Evolutionary conservation across 2,797 vertebrate genomes (phyloP), one percentile per base, ranked within the genome.

Genomic region (Acipenser oxyrinchus): DNA sequence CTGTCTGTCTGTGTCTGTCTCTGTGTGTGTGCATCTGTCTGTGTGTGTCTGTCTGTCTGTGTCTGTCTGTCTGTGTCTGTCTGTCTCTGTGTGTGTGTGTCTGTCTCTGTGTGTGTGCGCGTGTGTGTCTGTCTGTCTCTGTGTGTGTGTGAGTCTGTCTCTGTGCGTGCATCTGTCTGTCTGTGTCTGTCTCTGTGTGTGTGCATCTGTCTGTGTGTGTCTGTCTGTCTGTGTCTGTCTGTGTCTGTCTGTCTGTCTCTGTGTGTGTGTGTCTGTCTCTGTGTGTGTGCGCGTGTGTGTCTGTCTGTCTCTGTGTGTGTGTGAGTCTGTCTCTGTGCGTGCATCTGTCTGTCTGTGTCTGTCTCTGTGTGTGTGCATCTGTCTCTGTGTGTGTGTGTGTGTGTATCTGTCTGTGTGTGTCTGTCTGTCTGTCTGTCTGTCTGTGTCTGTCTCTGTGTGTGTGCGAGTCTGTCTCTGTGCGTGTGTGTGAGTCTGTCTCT

Each of bases 181-280:
- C 82, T 57, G 67, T 48, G n/a, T 59, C 13, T 60, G 59, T 51
- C 1, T 15, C 13, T n/a, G 37, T 68, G 62, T 64, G 67, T 60
- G 37, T 63, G 67, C 18, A 52, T 71, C 70, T 71, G 70, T 75
- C 69, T 74, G 65, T 65, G 58, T 49, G 63, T 23, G 58, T 59
- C 60, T 79, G 78, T 75, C 74, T 81, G 83, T 79, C 84, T 87
- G 80, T 84, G 78, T 68, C 78, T 10, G 69, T 77, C 73, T 60
- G 51, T 76, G 73, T 60, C 55, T 60, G 63, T 69, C 55, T 49
- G 58, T n/a, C n/a, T n/a, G n/a, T n/a, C n/a, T n/a, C n/a, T 70
- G 58, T 13, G 50, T 69, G 57, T 70, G 69, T 78, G 10, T 81
- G 60, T 79, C 83, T 81, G 79, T n/a, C n/a, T n/a, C n/a, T n/a